A percentile compares a stretch with the other conserved stretches of the same genome.
Conservation (phyloP, 2,888 invertebrate genomes). For the Macrophya annulata region DNA sequence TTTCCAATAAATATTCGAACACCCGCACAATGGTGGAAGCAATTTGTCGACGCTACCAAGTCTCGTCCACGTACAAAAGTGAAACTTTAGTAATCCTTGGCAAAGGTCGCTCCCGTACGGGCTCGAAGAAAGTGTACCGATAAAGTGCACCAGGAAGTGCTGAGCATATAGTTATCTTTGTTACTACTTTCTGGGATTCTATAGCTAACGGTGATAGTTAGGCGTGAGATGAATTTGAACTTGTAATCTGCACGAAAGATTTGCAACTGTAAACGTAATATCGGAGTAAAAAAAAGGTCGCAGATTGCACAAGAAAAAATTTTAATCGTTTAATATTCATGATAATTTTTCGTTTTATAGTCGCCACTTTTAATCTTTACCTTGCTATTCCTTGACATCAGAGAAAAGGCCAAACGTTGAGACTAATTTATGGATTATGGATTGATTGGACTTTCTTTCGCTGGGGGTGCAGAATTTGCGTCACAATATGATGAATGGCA, state of each 20-base stretch:
- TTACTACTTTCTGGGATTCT: conserved; percentile 2
- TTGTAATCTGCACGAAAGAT: background rate
- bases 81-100: conserved; percentile 76
- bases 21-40: background rate
- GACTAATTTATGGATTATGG: background rate
- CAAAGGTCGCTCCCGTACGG: conserved; percentile 72
- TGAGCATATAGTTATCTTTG: conserved; percentile 11
- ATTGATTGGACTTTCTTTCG: background rate
- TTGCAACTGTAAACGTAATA: background rate
- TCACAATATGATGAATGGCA: background rate
- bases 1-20: conserved; percentile 10
- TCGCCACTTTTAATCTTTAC: background rate
- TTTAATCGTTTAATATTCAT: background rate
- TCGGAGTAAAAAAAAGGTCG: background rate
- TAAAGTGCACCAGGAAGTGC: conserved; percentile 52
- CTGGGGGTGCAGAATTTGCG: background rate
- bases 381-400: background rate
- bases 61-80: conserved; percentile 62
- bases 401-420: background rate
- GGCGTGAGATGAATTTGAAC: conserved; percentile 3
- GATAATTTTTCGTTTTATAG: background rate
- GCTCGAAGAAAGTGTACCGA: conserved; percentile 74
- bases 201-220: conserved; percentile 13
- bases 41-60: conserved; percentile 34
- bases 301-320: background rate